Evolutionary conservation across 2,888 invertebrate genomes (phyloP).

Genomic region (Athalia rosae): DNA sequence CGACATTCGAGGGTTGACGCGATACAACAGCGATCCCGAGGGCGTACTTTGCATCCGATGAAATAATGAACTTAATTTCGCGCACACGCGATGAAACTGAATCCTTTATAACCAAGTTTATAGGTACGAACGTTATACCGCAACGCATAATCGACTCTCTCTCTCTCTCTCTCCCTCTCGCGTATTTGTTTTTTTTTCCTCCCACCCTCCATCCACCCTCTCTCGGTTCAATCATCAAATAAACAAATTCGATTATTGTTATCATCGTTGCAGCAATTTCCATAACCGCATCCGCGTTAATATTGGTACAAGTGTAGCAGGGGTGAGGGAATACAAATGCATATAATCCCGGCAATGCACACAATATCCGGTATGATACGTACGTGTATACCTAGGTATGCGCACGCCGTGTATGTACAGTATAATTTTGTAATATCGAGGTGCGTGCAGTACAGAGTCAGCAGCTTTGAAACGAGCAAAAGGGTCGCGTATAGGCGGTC

Average conservation of each 20-base stretch:
- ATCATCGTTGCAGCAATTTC: slow-evolving; percentile 65
- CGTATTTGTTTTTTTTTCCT: too few relatives aligned
- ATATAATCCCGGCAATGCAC: slow-evolving; percentile 49
- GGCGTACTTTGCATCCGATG: too few relatives aligned
- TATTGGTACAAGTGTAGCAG: slow-evolving; percentile 54
- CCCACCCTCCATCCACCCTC: too few relatives aligned
- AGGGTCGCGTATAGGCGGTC: not conserved
- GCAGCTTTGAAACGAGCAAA: not conserved
- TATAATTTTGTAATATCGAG: slow-evolving; percentile 64
- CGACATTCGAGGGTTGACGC: too few relatives aligned
- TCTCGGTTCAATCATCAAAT: not conserved
- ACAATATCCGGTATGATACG: slow-evolving; percentile 51
- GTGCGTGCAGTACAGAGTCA: slow-evolving; percentile 55
- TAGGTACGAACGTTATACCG: not conserved
- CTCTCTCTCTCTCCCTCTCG: not conserved
- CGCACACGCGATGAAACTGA: too few relatives aligned
- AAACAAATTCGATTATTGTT: slow-evolving; percentile 49
- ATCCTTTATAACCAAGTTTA: too few relatives aligned
- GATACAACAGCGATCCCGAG: too few relatives aligned
- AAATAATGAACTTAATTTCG: too few relatives aligned
- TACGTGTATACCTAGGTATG: too few relatives aligned
- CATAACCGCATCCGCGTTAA: slow-evolving; percentile 61
- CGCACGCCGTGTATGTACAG: too few relatives aligned
- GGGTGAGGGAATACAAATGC: slow-evolving; percentile 45
- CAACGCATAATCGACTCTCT: not conserved